Base-by-base conservation (phyloP, 1,140 invertebrate genomes). In the Drosophila pectinifera region DNA sequence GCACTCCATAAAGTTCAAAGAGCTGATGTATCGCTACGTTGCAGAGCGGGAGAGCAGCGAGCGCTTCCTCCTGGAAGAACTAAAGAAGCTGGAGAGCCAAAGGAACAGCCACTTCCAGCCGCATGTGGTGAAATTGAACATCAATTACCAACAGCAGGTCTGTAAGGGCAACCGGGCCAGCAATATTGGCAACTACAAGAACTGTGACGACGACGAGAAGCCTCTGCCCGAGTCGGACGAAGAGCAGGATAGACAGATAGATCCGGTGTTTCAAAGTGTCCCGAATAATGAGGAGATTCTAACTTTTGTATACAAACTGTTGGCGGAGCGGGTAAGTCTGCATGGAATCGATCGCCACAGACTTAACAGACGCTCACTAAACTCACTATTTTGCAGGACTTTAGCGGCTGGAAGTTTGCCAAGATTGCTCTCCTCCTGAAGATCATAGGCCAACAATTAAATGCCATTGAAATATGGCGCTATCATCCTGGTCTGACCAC, bases 401-500 rank as follows among this genome's bases (percentile, higher is more conserved):
- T 79, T 39, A 53, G 55, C 16, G 83, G 92, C 62, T 80, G 92
- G 92, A 80, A 93, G 58, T 83, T 92, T 81, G 88, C 88, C 24
- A 92, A 92, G 72, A 85, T 91, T 38, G 79, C 73, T 1, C 24
- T 92, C 20, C 48, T 92, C 10, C 39, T 91, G 2, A 92, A 91
- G 41, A 91, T 92, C 11, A 91, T 92, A 78, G 77, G 81, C 0
- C 72, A 91, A 28, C 83, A 91, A 24, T 24, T 91, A 10, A 92
- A 92, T 62, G 82, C 73, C 28, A 92, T 92, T 2, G 88, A 92
- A 62, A 85, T 84, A n/a, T 92, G 91, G 90, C 78, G 84, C 11
- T 92, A 92, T 69, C 90, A 92, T 78, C 90, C 90, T 13, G 91
- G 90, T 1, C 45, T 91, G 0, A 91, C 88, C 8, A 86, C 84